Conservation (phyloP, 1,140 invertebrate species). For the Hycleus phaleratus region DNA sequence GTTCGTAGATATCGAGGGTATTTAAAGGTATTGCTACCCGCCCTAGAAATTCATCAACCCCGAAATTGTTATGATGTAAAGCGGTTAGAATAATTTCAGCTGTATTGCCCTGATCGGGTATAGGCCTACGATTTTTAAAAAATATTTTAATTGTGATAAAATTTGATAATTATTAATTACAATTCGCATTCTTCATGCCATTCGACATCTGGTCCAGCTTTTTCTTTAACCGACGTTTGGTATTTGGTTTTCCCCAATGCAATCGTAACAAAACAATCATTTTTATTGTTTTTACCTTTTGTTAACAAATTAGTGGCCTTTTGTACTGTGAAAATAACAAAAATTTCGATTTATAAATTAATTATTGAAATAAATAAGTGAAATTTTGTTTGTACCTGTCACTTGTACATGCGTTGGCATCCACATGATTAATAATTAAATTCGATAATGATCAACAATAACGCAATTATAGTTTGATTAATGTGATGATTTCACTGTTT, state of each 20-base stretch:
- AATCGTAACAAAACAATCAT: constrained; percentile 94
- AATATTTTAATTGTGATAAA: constrained; percentile 1
- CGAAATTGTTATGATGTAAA: constrained; percentile 80
- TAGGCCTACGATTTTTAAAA: constrained; percentile 46
- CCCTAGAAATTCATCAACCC: constrained; percentile 90
- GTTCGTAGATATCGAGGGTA: constrained; percentile 83
- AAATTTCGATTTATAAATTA: constrained; percentile 15
- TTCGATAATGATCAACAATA: not conserved
- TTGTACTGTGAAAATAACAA: constrained; percentile 54
- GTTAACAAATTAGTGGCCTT: constrained; percentile 61
- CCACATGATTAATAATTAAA: constrained; percentile 54
- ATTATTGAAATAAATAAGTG: constrained; percentile 1
- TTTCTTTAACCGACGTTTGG: constrained; percentile 91
- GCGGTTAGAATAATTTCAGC: constrained; percentile 78
- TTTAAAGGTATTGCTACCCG: constrained; percentile 73
- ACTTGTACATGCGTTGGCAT: constrained; percentile 80
- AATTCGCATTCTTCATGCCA: constrained; percentile 96
- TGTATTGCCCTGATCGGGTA: constrained; percentile 80
- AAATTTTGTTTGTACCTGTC: constrained; percentile 48
- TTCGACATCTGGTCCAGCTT: constrained; percentile 70
- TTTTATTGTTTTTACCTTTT: constrained; percentile 86
- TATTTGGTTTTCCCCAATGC: constrained; percentile 91
- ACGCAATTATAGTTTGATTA: too few species aligned
- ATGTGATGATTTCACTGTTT: too few species aligned
- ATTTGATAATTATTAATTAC: constrained; percentile 46